Base-by-base conservation (phyloP, 2,113 vertebrate species). In the Carassius carassius region DNA sequence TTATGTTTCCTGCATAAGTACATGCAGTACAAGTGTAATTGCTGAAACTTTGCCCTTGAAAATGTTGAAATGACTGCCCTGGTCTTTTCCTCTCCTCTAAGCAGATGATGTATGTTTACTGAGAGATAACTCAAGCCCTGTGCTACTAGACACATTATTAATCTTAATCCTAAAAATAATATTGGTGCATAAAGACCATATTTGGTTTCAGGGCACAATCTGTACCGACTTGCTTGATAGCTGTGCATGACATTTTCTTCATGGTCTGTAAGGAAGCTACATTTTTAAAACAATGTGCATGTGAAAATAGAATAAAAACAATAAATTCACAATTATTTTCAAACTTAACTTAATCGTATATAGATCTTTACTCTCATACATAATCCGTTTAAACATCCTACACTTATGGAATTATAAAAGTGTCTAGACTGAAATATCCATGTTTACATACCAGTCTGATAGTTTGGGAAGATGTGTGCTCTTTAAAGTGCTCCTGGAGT, bases 1-100 rank as follows among this genome's bases (percentile, higher is more conserved):
- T 25, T 84, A 81, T 49, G 1, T 60, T 32, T 88, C 89, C 91
- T 93, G 81, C 13, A 19, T 14, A 49, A 21, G 23, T 70, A 81
- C 17, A 84, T 56, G 8, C 72, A 72, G 21, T 58, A n/a, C 19
- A n/a, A 0, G 56, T 10, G 19, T 60, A n/a, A 1, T n/a, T 60
- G 10, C 19, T 60, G 56, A 60, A 60, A 60, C 21, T 60, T 41
- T 41, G 41, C 21, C 7, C 16, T 12, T 47, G 7, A 37, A 78
- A 78, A 62, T 19, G 37, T 41, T 41, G 5, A 47, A 29, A 80
- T 29, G 21, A 32, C 58, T 29, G 41, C 4, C 37, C 13, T 10
- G 21, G n/a, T 25, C 21, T 44, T 17, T 80, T 23, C n/a, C n/a
- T 25, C 23, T 11, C 17, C 8, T 80, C 37, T 35, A 44, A 41